Evolutionary conservation across 1,140 invertebrate genomes (phyloP).

Genomic region (Polyergus mexicanus): DNA sequence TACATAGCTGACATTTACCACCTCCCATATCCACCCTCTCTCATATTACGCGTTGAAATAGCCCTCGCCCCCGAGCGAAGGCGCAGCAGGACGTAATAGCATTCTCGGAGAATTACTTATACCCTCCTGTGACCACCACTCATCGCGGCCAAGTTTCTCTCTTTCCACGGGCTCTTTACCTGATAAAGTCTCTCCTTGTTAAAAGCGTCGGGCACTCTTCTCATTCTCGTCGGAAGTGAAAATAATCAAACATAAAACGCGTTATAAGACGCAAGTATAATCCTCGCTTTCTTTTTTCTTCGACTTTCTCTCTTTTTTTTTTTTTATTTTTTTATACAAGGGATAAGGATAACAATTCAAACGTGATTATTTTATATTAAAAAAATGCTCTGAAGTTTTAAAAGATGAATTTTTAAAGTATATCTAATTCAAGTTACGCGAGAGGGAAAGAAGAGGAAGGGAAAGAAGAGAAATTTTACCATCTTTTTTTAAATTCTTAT

Average conservation of each 20-base stretch:
- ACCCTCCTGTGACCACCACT: constrained; percentile 73
- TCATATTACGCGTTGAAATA: constrained; percentile 79
- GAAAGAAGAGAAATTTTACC: neutral
- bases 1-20: constrained; percentile 78
- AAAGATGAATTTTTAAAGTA: no score
- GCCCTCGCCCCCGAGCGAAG: constrained; percentile 76
- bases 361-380: neutral
- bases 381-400: no score
- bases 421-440: no score
- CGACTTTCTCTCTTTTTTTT: neutral
- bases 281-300: neutral
- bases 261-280: constrained; percentile 12
- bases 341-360: neutral
- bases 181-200: constrained; percentile 62
- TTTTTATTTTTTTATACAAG: no score
- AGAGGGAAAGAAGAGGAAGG: neutral
- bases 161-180: constrained; percentile 51
- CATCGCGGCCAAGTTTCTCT: constrained; percentile 77
- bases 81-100: constrained; percentile 78
- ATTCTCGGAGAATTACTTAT: constrained; percentile 80
- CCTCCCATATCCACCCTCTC: constrained; percentile 70
- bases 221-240: neutral
- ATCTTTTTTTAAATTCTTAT: neutral
- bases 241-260: constrained; percentile 51
- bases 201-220: constrained; percentile 38